Base-by-base conservation (phyloP, 1,140 invertebrate genomes). In the Drosophila gunungcola region DNA sequence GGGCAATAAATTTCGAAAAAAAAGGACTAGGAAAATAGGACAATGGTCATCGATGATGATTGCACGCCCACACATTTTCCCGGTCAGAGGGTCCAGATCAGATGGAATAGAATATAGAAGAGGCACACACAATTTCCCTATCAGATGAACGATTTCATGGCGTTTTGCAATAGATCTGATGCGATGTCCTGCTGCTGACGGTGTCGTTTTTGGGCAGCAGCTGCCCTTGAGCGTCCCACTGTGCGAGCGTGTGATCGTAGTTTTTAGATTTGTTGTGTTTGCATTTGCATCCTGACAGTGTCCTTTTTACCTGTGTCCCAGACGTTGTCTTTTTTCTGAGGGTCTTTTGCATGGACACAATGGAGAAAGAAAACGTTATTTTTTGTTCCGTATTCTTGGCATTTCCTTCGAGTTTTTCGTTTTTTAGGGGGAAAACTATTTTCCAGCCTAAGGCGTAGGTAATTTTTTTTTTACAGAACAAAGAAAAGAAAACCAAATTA, bases 201-300 rank as follows among this genome's bases (percentile, higher is more conserved):
- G 38, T 62, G 56, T 78, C 52, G 51, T 60, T 81, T 58, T 86
- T 68, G 29, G 48, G 61, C 78, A 53, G 74, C 72, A 69, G 68
- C 78, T 68, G 63, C 49, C 61, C 78, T 61, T 52, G 67, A 63
- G 36, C 49, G n/a, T 63, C 73, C 83, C 51, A 74, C 80, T 75
- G 80, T 74, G 80, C 42, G 84, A 78, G 83, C 84, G 80, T 89
- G 85, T 90, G 84, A 89, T 89, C 85, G 82, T 55, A 55, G 60
- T 32, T 36, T 29, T 53, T 25, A 21, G 25, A 42, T 52, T n/a
- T 43, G 12, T 39, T 76, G 38, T 89, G 69, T 84, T 89, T 78
- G 62, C 80, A 89, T 90, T 84, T 90, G 77, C 85, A 90, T 90
- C 60, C 76, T 73, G 42, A 21, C 42, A 42, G 49, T 58, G 64